Evolutionary conservation across 1,140 invertebrate genomes (phyloP), one percentile per base, ranked within the genome.

Genomic region (Polypedilum pembai): DNA sequence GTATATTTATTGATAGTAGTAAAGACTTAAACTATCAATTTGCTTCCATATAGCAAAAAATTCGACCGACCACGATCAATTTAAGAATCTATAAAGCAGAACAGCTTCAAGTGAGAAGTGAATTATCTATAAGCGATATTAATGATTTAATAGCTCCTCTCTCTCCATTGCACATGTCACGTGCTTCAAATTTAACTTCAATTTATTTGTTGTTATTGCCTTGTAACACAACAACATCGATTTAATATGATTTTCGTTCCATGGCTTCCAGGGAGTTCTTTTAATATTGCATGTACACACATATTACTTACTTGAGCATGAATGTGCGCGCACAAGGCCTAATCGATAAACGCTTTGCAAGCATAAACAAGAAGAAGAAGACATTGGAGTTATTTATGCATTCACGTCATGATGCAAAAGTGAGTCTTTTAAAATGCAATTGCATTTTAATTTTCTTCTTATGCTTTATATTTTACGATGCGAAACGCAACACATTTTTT

Each of bases 141-240:
- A 56, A 56, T 56, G 45, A 56, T 69, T 69, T 69, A 69, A 69
- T 69, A 69, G 65, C 18, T 21, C 7, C 63, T 66, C 18, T 8
- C 8, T 69, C 17, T 21, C 17, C 17, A 20, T 69, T 18, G 20
- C 65, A 18, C 65, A 69, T 69, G 65, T 69, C 65, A 69, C 65
- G 65, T 69, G 65, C 65, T 69, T 69, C 65, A 69, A 69, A 69
- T 69, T 69, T 69, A 69, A n/a, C 17, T 18, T 69, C 45, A 56
- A 56, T 56, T 56, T 56, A 56, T 56, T 33, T 56, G 45, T 56
- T 33, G 45, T 56, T 56, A 56, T 56, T 56, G 45, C 45, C 24
- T 56, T 56, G 45, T 56, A 33, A 33, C 24, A 33, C 24, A 33
- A 56, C 45, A 56, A 12, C 45, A 56, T 56, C 45, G 45, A 56